phyloP scores from a whole-genome alignment of 2,888 invertebrate genomes.

The Callinectes sapidus region DNA sequence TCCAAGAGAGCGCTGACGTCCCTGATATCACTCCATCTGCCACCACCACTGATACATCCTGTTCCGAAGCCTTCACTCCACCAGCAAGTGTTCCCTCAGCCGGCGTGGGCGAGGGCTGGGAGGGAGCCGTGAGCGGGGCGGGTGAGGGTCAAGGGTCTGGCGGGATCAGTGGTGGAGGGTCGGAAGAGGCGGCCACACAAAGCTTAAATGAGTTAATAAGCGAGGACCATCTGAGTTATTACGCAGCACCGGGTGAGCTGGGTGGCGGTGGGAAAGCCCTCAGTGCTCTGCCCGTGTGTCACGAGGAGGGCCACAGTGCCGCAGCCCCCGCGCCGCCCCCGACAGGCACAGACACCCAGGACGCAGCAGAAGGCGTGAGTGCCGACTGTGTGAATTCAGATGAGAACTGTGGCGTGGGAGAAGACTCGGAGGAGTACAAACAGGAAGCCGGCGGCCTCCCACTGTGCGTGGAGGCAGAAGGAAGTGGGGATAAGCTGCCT shows the following conservation, averaged over 20 bases:
- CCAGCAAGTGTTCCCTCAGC: neutral
- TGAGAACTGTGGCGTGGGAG: neutral
- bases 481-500: constrained; percentile 26
- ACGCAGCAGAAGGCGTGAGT: neutral
- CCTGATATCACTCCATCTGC: neutral
- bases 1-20: neutral
- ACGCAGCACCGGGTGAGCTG: constrained; percentile 36
- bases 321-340: neutral
- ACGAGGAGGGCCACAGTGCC: neutral
- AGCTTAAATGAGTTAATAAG: constrained; percentile 46
- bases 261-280: constrained; percentile 17
- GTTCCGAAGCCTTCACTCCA: neutral
- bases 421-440: neutral
- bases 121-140: neutral
- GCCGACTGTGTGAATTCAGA: neutral
- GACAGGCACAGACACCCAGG: neutral
- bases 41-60: constrained; percentile 27
- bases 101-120: neutral
- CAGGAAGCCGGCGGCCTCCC: constrained; percentile 20
- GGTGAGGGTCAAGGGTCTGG: neutral
- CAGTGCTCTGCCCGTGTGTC: constrained; percentile 40
- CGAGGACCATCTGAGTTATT: constrained; percentile 43
- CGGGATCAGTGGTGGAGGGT: neutral
- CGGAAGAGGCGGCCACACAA: constrained; percentile 20
- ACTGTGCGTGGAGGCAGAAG: neutral